phyloP scores from a whole-genome alignment of 2,888 invertebrate genomes.

The Chrysina gloriosa region DNA sequence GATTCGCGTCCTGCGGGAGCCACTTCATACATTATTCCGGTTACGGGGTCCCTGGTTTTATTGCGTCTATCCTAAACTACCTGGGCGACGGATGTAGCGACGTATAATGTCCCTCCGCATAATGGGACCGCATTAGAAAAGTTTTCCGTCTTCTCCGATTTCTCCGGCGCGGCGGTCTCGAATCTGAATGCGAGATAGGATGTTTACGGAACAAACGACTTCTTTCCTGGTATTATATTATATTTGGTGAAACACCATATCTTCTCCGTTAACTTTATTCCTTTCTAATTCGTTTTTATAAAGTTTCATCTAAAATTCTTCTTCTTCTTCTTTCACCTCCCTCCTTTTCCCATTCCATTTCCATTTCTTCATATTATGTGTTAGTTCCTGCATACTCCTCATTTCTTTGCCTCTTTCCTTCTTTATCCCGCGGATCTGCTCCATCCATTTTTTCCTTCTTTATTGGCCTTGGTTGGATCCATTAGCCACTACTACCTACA shows the following conservation, averaged over 20 bases:
- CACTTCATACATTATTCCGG: conserved; percentile 34
- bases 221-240: background rate
- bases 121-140: conserved; percentile 35
- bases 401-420: too few relatives aligned
- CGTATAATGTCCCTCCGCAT: conserved; percentile 26
- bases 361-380: too few relatives aligned
- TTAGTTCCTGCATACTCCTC: too few relatives aligned
- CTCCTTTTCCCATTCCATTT: too few relatives aligned
- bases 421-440: too few relatives aligned
- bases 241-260: too few relatives aligned
- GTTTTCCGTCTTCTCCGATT: background rate
- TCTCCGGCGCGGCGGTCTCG: too few relatives aligned
- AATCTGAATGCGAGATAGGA: conserved; percentile 28
- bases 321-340: background rate
- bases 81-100: conserved; percentile 4
- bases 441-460: too few relatives aligned
- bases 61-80: conserved; percentile 31
- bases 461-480: too few relatives aligned
- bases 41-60: conserved; percentile 24
- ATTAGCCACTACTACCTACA: too few relatives aligned
- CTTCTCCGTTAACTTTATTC: background rate
- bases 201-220: conserved; percentile 29
- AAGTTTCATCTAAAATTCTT: background rate
- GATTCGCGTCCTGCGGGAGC: conserved; percentile 24
- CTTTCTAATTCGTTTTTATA: background rate